Evolutionary conservation across 2,797 vertebrate genomes (phyloP).

Genomic region (Siniperca scherzeri): DNA sequence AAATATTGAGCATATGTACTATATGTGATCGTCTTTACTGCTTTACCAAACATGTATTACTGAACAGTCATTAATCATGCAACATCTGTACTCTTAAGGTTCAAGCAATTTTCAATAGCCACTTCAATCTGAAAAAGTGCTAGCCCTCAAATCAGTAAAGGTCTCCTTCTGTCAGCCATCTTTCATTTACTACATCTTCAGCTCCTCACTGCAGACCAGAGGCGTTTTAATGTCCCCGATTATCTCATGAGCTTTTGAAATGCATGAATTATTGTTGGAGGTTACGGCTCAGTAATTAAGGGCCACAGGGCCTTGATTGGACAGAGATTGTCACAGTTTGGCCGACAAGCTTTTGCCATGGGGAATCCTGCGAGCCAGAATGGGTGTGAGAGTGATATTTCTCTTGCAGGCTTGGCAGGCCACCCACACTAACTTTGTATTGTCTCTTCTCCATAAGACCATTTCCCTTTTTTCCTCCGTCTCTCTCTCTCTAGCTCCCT

Average conservation of each 20-base stretch:
- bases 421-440: conserved; percentile 77
- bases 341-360: conserved; percentile 53
- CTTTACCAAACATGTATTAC: conserved; percentile 36
- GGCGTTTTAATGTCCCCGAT: conserved; percentile 77
- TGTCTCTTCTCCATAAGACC: conserved; percentile 65
- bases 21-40: not conserved
- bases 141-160: conserved; percentile 58
- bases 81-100: conserved; percentile 53
- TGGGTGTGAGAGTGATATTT: conserved; percentile 72
- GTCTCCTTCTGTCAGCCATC: conserved; percentile 70
- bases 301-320: conserved; percentile 76
- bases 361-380: conserved; percentile 69
- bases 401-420: conserved; percentile 69
- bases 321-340: conserved; percentile 74
- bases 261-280: conserved; percentile 81
- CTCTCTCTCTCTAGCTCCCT: conserved; percentile 34
- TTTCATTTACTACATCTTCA: conserved; percentile 72
- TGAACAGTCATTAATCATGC: conserved; percentile 63
- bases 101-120: conserved; percentile 64
- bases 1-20: no score
- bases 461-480: conserved; percentile 34
- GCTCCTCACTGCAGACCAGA: conserved; percentile 70
- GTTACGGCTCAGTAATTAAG: conserved; percentile 83
- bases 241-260: conserved; percentile 81
- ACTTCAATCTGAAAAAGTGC: conserved; percentile 65